A percentile compares a stretch with the other conserved stretches of the same genome.
These are phyloP conservation scores for Acipenser oxyrinchus DNA, from an alignment of 2,797 vertebrate species.

Conservation along the genomic window DNA sequence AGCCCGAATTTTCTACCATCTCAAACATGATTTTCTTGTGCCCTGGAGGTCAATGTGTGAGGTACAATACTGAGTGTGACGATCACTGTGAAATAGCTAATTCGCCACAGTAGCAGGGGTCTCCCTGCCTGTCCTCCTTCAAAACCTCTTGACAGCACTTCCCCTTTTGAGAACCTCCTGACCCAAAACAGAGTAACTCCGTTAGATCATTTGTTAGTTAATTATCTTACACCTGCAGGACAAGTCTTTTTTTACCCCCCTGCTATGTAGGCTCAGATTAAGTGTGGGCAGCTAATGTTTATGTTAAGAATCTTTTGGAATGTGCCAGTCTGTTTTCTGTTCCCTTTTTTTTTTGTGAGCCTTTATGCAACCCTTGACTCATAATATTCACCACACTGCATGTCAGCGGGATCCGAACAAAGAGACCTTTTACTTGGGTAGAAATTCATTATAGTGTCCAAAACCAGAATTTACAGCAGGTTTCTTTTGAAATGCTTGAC, in stretches of 20 bases:
- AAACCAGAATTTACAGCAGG: constrained; percentile 70
- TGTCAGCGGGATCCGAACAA: constrained; percentile 63
- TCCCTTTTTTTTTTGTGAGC: constrained; percentile 38
- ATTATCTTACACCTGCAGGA: constrained; percentile 61
- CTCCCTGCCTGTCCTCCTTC: constrained; percentile 29
- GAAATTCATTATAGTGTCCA: constrained; percentile 58
- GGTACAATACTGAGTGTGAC: constrained; percentile 35
- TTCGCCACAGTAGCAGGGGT: constrained; percentile 40
- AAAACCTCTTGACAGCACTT: constrained; percentile 33
- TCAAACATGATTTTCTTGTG: constrained; percentile 28
- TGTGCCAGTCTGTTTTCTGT: constrained; percentile 39
- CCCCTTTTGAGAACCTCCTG: constrained; percentile 31
- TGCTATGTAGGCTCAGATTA: background rate
- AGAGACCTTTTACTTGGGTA: constrained; percentile 62
- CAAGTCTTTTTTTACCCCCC: constrained; percentile 31
- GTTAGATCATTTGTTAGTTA: constrained; percentile 54
- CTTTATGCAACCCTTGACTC: constrained; percentile 45
- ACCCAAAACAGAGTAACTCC: constrained; percentile 43
- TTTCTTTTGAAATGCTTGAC: constrained; percentile 79
- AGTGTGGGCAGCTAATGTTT: constrained; percentile 19
- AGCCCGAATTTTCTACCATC: constrained; percentile 35
- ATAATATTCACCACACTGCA: constrained; percentile 61
- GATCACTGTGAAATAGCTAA: constrained; percentile 42
- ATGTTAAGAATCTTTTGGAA: constrained; percentile 39
- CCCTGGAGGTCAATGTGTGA: constrained; percentile 35